Percentiles rank a stretch among this genome's conserved stretches.
Evolutionary conservation across 2,888 invertebrate species (phyloP).

Genomic region (Netelia virgata): DNA sequence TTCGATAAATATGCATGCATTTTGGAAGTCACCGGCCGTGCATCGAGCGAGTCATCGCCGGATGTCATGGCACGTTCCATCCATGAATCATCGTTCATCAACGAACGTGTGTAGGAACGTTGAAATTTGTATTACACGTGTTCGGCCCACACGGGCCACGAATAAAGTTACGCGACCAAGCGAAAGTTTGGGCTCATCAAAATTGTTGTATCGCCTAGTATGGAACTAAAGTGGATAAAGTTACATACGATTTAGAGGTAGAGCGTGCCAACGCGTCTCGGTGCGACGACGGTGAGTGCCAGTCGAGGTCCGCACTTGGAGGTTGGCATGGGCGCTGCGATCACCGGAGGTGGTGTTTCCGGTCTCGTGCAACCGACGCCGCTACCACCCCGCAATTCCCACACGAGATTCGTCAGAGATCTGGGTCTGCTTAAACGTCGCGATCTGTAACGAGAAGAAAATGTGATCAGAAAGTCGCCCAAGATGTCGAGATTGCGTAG

Average conservation of each 20-base stretch:
- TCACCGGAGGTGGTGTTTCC: slow-evolving; percentile 83
- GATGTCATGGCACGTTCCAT: slow-evolving; percentile 36
- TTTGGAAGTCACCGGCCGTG: slow-evolving; percentile 36
- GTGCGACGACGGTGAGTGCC: slow-evolving; percentile 85
- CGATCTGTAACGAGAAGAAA: slow-evolving; percentile 83
- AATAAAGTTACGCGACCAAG: neutral
- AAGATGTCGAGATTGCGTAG: no score
- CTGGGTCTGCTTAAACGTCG: slow-evolving; percentile 93
- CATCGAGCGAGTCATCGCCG: slow-evolving; percentile 55
- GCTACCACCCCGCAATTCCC: slow-evolving; percentile 87
- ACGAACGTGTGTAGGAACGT: neutral
- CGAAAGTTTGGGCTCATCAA: neutral
- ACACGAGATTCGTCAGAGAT: slow-evolving; percentile 94
- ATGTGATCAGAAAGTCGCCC: neutral
- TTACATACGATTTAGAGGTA: slow-evolving; percentile 85
- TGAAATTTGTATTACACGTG: neutral
- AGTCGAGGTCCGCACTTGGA: slow-evolving; percentile 85
- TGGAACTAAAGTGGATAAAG: neutral
- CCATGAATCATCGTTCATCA: slow-evolving; percentile 43
- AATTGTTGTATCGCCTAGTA: neutral
- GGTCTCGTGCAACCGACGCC: slow-evolving; percentile 81
- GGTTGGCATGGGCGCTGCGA: slow-evolving; percentile 84
- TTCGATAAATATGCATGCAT: slow-evolving; percentile 65
- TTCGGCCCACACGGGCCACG: neutral
- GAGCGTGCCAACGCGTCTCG: slow-evolving; percentile 84